Evolutionary conservation across 2,888 invertebrate genomes (phyloP).

Genomic region (Lasioglossum malachurum): DNA sequence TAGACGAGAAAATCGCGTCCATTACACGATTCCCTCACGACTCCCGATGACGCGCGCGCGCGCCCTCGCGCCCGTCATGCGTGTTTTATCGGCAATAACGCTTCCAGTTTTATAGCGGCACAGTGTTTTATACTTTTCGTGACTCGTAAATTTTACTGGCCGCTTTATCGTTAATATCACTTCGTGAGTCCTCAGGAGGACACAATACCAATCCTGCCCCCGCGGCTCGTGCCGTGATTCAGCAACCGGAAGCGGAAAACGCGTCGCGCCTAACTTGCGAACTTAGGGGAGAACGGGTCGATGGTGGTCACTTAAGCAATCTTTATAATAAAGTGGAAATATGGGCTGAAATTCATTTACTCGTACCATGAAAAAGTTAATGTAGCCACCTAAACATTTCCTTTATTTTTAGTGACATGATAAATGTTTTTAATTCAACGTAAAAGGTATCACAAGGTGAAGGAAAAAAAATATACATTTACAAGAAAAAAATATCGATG

Average conservation of each 20-base stretch:
- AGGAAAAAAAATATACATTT: too few relatives aligned
- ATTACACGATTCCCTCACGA: slow-evolving; percentile 56
- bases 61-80: slow-evolving; percentile 16
- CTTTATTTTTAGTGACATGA: too few relatives aligned
- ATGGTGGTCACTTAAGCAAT: too few relatives aligned
- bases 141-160: slow-evolving; percentile 48
- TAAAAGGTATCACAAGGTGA: too few relatives aligned
- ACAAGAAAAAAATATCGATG: too few relatives aligned
- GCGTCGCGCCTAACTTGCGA: background rate
- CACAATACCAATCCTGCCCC: slow-evolving; percentile 11
- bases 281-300: background rate
- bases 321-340: too few relatives aligned
- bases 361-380: too few relatives aligned
- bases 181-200: slow-evolving; percentile 42
- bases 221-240: slow-evolving; percentile 27
- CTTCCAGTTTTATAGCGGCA: slow-evolving; percentile 52
- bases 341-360: too few relatives aligned
- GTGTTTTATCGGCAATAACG: slow-evolving; percentile 54
- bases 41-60: slow-evolving; percentile 28
- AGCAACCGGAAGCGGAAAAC: slow-evolving; percentile 10
- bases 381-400: too few relatives aligned
- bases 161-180: slow-evolving; percentile 59
- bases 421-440: too few relatives aligned
- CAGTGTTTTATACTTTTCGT: slow-evolving; percentile 56
- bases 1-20: slow-evolving; percentile 56